Conservation (phyloP, 2,888 invertebrate genomes). For the Phyllotreta striolata region DNA sequence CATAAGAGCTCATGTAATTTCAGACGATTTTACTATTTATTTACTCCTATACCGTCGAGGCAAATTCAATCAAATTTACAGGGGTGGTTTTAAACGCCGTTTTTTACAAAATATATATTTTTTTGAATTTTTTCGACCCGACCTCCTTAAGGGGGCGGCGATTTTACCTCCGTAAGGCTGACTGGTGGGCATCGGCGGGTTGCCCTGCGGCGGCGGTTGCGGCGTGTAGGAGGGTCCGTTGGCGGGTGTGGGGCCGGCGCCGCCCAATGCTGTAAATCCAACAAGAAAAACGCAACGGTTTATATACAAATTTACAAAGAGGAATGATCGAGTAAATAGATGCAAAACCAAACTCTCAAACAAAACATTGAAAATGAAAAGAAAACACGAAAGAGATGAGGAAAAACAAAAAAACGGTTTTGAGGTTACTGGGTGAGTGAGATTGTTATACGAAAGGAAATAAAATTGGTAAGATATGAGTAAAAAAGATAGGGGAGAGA, state of each 20-base stretch:
- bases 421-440: slow-evolving; percentile 36
- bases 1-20: too few relatives aligned
- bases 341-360: slow-evolving; percentile 45
- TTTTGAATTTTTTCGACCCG: slow-evolving; percentile 20
- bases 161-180: slow-evolving; percentile 63
- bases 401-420: too few relatives aligned
- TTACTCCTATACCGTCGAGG: too few relatives aligned
- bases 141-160: too few relatives aligned
- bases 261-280: slow-evolving; percentile 58
- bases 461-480: background rate
- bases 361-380: too few relatives aligned
- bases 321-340: slow-evolving; percentile 19
- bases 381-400: too few relatives aligned
- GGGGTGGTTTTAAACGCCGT: background rate
- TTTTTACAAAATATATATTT: slow-evolving; percentile 4
- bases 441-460: slow-evolving; percentile 29
- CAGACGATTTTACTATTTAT: too few relatives aligned
- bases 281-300: slow-evolving; percentile 29
- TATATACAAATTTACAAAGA: slow-evolving; percentile 43
- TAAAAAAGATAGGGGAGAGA: too few relatives aligned
- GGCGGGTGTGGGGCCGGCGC: slow-evolving; percentile 66
- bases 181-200: slow-evolving; percentile 59
- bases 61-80: too few relatives aligned
- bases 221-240: slow-evolving; percentile 70
- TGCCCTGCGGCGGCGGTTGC: slow-evolving; percentile 70